These are phyloP conservation scores for Cyrtodaria siliqua DNA, from an alignment of 2,888 invertebrate genomes.

Conservation along the genomic window DNA sequence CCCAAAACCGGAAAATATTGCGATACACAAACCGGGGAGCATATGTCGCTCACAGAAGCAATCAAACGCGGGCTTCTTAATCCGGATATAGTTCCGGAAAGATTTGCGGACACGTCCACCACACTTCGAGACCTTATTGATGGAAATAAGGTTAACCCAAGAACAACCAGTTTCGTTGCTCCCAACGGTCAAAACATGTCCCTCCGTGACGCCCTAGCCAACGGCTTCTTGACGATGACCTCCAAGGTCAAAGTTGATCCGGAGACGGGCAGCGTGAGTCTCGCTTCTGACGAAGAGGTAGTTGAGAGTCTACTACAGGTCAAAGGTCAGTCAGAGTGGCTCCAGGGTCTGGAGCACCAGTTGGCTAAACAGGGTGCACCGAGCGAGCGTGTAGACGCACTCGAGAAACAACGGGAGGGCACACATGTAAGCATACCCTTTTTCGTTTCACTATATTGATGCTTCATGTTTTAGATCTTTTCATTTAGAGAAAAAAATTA, in stretches of 20 bases:
- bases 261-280: constrained; percentile 74
- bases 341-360: constrained; percentile 77
- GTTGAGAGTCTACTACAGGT: constrained; percentile 80
- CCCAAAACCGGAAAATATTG: constrained; percentile 87
- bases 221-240: constrained; percentile 90
- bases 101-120: constrained; percentile 77
- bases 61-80: constrained; percentile 91
- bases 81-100: constrained; percentile 76
- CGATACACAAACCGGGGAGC: constrained; percentile 89
- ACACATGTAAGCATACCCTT: constrained; percentile 68
- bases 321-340: constrained; percentile 82
- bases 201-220: constrained; percentile 89
- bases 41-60: constrained; percentile 90
- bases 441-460: no score
- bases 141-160: constrained; percentile 77
- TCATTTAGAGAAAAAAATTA: no score
- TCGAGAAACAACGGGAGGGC: constrained; percentile 71
- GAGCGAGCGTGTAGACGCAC: constrained; percentile 71
- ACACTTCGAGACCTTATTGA: constrained; percentile 80
- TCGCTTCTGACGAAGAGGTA: constrained; percentile 80
- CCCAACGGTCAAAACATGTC: constrained; percentile 87
- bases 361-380: constrained; percentile 74
- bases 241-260: constrained; percentile 88
- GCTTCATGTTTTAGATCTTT: no score
- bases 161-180: constrained; percentile 76